Conservation (phyloP, 2,113 vertebrate genomes). For the Tamias sibiricus region DNA sequence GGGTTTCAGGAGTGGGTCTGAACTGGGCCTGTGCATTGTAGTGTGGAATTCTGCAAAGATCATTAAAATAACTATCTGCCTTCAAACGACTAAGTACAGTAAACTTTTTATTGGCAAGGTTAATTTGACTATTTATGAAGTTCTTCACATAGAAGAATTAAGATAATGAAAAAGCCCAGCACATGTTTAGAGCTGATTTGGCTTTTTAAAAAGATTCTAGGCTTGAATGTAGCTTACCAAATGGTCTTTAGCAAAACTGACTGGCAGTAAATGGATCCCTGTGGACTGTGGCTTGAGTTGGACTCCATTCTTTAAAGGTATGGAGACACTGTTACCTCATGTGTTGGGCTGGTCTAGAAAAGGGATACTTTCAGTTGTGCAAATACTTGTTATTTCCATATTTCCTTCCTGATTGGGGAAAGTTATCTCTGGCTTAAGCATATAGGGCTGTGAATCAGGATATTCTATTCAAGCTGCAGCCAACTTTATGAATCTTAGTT, state of each 20-base stretch:
- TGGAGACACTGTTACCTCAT: not conserved
- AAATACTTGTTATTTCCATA: not conserved
- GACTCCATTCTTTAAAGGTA: not conserved
- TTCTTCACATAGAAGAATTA: slow-evolving; percentile 22
- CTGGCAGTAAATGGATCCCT: not conserved
- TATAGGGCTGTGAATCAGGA: not conserved
- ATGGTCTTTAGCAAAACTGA: slow-evolving; percentile 21
- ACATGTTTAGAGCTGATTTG: slow-evolving; percentile 5
- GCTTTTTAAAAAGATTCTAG: not conserved
- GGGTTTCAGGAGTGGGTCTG: slow-evolving; percentile 45
- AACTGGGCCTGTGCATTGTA: not conserved
- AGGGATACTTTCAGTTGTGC: not conserved
- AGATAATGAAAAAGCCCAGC: slow-evolving; percentile 25
- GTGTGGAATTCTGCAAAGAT: slow-evolving; percentile 19
- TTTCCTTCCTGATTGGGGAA: not conserved
- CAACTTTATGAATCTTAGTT: not conserved
- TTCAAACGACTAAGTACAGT: slow-evolving; percentile 47
- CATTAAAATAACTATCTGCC: not conserved
- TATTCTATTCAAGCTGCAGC: not conserved
- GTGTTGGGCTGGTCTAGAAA: slow-evolving; percentile 5
- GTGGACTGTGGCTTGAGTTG: not conserved
- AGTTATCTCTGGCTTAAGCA: not conserved
- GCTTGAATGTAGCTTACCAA: not conserved
- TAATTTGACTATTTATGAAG: slow-evolving; percentile 59
- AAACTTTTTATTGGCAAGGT: slow-evolving; percentile 8